A percentile compares a stretch with the other conserved stretches of the same genome.
Evolutionary conservation across 1,140 invertebrate species (phyloP).

Genomic region (Habropoda laboriosa): DNA sequence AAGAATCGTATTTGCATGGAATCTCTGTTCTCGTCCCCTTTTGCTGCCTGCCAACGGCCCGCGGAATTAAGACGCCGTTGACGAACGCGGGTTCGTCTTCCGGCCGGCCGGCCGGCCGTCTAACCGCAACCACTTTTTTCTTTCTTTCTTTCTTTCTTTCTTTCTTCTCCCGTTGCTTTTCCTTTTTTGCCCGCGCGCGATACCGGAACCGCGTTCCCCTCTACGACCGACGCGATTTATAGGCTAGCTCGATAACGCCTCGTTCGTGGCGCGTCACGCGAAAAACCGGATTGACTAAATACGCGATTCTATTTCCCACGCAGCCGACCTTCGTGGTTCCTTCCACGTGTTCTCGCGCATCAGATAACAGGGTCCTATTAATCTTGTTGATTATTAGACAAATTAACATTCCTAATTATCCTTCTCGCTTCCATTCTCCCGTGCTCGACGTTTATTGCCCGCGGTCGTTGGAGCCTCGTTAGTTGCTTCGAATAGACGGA

Average conservation of each 20-base stretch:
- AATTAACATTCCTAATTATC: conserved; percentile 65
- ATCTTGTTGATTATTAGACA: conserved; percentile 60
- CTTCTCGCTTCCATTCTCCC: conserved; percentile 56
- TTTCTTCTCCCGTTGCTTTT: neutral
- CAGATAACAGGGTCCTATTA: conserved; percentile 59
- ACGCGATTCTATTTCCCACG: conserved; percentile 49
- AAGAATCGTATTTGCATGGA: conserved; percentile 66
- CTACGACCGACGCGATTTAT: conserved; percentile 8
- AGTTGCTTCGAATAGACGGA: conserved; percentile 52
- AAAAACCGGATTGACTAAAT: too few relatives aligned
- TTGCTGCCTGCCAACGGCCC: conserved; percentile 41
- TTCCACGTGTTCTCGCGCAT: conserved; percentile 40
- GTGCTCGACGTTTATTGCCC: conserved; percentile 56
- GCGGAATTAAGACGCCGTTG: conserved; percentile 73
- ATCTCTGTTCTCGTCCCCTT: conserved; percentile 40
- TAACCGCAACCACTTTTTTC: too few relatives aligned
- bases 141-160: neutral
- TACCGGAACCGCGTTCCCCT: neutral
- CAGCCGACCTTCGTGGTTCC: conserved; percentile 53
- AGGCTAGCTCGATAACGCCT: neutral
- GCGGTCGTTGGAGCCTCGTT: conserved; percentile 53
- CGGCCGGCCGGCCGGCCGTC: neutral
- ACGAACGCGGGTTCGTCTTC: conserved; percentile 50
- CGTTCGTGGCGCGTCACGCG: too few relatives aligned
- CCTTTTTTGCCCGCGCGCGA: neutral